These are phyloP conservation scores for Merluccius polli DNA, from an alignment of 2,797 vertebrate genomes.

Conservation along the genomic window DNA sequence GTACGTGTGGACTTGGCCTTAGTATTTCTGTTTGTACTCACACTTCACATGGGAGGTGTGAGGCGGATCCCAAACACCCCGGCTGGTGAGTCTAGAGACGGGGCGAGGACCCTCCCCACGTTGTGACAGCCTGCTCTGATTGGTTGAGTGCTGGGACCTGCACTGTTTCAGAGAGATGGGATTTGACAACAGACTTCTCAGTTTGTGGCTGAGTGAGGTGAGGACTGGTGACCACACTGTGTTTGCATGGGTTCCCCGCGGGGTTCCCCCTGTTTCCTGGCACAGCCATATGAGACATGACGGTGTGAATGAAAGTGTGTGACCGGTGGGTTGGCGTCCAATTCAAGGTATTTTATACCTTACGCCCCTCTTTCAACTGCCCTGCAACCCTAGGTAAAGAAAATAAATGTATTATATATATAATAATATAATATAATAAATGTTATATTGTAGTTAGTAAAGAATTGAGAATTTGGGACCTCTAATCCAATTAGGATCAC, in stretches of 20 bases:
- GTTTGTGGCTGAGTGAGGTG: no score
- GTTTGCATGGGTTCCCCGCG: no score
- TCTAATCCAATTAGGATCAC: neutral
- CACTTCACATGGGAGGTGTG: neutral
- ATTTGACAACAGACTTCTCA: neutral
- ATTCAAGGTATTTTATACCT: neutral
- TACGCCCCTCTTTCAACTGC: neutral
- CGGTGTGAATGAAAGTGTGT: neutral
- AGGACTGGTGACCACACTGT: no score
- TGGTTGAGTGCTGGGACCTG: neutral
- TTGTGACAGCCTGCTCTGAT: neutral
- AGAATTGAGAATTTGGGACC: neutral
- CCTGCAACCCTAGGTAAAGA: neutral
- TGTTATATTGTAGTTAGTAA: neutral
- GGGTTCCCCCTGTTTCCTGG: neutral
- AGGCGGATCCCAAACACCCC: no score
- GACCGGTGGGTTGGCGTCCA: neutral
- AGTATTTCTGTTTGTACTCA: no score
- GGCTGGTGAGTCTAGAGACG: no score
- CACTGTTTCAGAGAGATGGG: neutral
- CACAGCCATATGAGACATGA: neutral
- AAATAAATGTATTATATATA: no score
- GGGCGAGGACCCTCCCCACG: no score
- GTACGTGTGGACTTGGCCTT: no score
- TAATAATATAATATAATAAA: no score